Percentiles rank a stretch among this genome's conserved stretches.
Conservation (phyloP, 2,797 vertebrate species). For the Acanthurus leucopareius region DNA sequence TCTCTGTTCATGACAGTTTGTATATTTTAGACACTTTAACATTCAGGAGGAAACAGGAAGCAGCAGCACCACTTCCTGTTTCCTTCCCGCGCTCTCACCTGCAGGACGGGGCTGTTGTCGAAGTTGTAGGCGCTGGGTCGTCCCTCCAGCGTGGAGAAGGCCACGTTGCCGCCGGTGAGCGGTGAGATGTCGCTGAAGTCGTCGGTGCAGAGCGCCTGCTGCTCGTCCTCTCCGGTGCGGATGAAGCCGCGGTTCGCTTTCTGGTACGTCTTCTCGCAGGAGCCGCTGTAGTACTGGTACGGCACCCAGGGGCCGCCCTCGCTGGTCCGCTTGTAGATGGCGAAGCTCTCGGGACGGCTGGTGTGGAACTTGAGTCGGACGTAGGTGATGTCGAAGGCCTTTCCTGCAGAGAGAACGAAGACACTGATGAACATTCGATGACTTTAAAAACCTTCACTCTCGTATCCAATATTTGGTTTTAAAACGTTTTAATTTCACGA, state of each 20-base stretch:
- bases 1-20: too few relatives aligned
- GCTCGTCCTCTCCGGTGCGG: conserved; percentile 93
- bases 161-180: conserved; percentile 96
- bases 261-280: conserved; percentile 94
- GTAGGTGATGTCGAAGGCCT: conserved; percentile 98
- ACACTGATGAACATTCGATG: too few relatives aligned
- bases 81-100: conserved; percentile 82
- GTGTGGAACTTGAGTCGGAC: conserved; percentile 98
- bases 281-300: conserved; percentile 98
- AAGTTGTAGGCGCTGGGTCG: conserved; percentile 97
- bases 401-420: conserved; percentile 83
- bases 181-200: conserved; percentile 99
- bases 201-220: conserved; percentile 95
- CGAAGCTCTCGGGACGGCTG: conserved; percentile 97
- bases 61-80: not conserved
- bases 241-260: conserved; percentile 91
- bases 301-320: conserved; percentile 92
- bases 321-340: conserved; percentile 92
- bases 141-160: conserved; percentile 96
- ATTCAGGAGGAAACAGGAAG: too few relatives aligned
- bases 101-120: conserved; percentile 94
- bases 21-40: too few relatives aligned
- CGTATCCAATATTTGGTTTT: too few relatives aligned
- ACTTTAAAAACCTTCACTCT: too few relatives aligned
- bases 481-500: too few relatives aligned